Evolutionary conservation across 1,140 invertebrate species (phyloP).

Genomic region (Chrysopa pallens): DNA sequence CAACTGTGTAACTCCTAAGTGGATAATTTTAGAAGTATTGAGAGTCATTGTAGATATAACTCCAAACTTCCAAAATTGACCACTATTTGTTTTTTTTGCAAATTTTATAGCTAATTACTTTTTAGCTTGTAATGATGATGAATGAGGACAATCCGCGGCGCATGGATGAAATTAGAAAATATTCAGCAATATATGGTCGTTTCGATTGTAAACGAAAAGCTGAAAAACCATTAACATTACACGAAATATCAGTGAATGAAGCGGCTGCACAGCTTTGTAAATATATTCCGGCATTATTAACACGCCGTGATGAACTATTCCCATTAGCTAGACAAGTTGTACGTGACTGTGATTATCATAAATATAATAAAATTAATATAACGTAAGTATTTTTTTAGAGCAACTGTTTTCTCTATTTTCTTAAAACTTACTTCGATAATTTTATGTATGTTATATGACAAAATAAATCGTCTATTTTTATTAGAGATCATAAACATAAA

Average conservation of each 20-base stretch:
- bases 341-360: slow-evolving; percentile 74
- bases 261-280: slow-evolving; percentile 90
- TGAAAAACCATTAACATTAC: slow-evolving; percentile 86
- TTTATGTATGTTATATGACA: too few species aligned
- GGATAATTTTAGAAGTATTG: too few species aligned
- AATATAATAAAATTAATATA: slow-evolving; percentile 34
- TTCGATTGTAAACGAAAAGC: slow-evolving; percentile 93
- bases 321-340: slow-evolving; percentile 88
- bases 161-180: slow-evolving; percentile 89
- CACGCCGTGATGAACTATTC: slow-evolving; percentile 85
- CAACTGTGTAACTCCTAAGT: too few species aligned
- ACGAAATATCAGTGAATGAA: slow-evolving; percentile 95
- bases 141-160: slow-evolving; percentile 67
- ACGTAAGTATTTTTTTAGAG: neutral
- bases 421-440: too few species aligned
- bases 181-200: slow-evolving; percentile 88
- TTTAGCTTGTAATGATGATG: slow-evolving; percentile 70
- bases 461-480: too few species aligned
- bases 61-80: too few species aligned
- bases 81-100: too few species aligned
- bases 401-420: too few species aligned
- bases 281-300: slow-evolving; percentile 74
- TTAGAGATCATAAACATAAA: too few species aligned
- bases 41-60: too few species aligned
- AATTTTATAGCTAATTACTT: slow-evolving; percentile 5